Percentiles rank a stretch among this genome's conserved stretches.
These are phyloP conservation scores for Colius striatus DNA, from an alignment of 2,113 vertebrate genomes.

Conservation along the genomic window DNA sequence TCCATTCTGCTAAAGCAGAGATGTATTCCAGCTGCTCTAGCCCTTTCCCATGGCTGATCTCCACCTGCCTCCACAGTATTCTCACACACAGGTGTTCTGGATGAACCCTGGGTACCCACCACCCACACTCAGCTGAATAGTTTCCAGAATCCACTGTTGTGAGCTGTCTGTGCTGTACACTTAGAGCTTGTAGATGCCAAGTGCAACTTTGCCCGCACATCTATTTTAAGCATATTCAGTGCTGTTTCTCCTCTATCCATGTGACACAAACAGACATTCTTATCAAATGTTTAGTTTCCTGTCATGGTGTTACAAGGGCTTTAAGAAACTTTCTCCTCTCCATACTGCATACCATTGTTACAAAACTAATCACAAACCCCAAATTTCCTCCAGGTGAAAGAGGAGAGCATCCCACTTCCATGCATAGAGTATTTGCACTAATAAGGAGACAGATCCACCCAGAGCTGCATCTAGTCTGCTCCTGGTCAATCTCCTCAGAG, in stretches of 20 bases:
- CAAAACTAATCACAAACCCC: neutral
- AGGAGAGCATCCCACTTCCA: neutral
- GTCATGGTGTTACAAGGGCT: neutral
- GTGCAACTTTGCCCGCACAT: neutral
- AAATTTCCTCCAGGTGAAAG: neutral
- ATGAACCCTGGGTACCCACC: neutral
- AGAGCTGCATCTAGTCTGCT: neutral
- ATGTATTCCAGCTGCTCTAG: neutral
- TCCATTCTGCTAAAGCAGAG: neutral
- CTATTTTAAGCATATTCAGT: neutral
- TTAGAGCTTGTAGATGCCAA: neutral
- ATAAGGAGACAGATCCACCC: neutral
- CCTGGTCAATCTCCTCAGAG: neutral
- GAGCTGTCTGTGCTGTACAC: neutral
- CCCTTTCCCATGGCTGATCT: neutral
- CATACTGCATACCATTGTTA: accelerated
- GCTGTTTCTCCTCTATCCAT: neutral
- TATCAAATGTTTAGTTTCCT: neutral
- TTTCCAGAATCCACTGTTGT: neutral
- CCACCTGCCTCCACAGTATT: neutral
- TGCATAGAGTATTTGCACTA: neutral
- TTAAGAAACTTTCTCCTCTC: neutral
- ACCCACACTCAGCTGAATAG: neutral
- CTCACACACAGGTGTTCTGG: neutral
- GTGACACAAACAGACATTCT: neutral